Percentiles rank a stretch among this genome's conserved stretches.
These are phyloP conservation scores for Cloeon dipterum DNA, from an alignment of 2,888 invertebrate genomes.

Conservation along the genomic window DNA sequence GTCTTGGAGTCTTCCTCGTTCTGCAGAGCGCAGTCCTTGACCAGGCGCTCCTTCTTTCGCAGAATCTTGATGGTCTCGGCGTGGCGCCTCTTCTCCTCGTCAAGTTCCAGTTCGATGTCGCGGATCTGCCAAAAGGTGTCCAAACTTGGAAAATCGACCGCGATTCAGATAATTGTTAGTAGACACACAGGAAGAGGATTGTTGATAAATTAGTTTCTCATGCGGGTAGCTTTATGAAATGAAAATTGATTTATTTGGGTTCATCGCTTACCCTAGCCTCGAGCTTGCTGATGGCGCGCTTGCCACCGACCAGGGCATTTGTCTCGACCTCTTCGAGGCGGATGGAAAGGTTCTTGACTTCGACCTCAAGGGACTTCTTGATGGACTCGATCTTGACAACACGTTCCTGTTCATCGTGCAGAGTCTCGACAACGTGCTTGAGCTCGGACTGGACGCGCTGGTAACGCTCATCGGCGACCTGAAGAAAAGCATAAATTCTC, in stretches of 20 bases:
- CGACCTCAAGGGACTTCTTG: constrained; percentile 92
- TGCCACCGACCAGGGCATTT: constrained; percentile 89
- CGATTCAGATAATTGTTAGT: no score
- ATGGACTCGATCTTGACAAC: constrained; percentile 92
- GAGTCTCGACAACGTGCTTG: constrained; percentile 79
- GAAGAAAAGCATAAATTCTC: constrained; percentile 1
- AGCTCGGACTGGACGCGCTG: constrained; percentile 80
- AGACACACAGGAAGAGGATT: no score
- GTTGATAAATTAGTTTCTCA: no score
- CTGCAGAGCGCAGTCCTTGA: constrained; percentile 88
- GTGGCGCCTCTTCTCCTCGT: constrained; percentile 93
- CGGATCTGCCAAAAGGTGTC: constrained; percentile 33
- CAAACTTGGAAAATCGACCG: background rate
- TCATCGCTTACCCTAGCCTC: constrained; percentile 55
- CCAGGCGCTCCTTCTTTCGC: constrained; percentile 91
- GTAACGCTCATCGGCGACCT: constrained; percentile 67
- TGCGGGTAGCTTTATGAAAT: no score
- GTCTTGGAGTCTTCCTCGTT: constrained; percentile 96
- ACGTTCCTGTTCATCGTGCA: constrained; percentile 92
- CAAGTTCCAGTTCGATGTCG: constrained; percentile 81
- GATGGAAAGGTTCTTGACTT: constrained; percentile 84
- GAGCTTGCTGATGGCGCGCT: constrained; percentile 91
- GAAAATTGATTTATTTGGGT: no score
- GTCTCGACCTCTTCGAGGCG: constrained; percentile 92
- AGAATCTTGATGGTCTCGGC: constrained; percentile 92